Conservation (phyloP, 2,888 invertebrate species). For the Escarpia spicata region DNA sequence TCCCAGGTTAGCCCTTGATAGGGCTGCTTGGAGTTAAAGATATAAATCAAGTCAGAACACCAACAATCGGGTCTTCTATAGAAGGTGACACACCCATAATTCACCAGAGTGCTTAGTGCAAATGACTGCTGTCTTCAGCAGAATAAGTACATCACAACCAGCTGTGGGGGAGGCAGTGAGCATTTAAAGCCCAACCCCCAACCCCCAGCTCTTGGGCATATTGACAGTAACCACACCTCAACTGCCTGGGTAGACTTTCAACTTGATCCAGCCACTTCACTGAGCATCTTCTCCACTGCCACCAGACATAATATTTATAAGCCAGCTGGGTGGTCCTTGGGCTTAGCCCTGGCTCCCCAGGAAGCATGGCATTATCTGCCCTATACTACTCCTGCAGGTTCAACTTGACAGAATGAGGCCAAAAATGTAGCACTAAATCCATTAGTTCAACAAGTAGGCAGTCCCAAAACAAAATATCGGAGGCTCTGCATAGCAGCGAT, state of each 20-base stretch:
- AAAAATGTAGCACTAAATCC: background rate
- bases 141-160: background rate
- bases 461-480: background rate
- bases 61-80: background rate
- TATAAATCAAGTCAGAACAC: no score
- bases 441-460: background rate
- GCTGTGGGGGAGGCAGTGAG: background rate
- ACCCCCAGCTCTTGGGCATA: background rate
- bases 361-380: background rate
- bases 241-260: background rate
- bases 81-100: background rate
- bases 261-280: background rate
- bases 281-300: background rate
- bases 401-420: background rate
- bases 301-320: constrained; percentile 8
- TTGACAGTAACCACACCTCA: background rate
- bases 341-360: background rate
- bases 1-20: no score
- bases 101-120: background rate
- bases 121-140: background rate
- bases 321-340: background rate
- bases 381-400: background rate
- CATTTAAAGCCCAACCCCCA: background rate
- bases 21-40: no score
- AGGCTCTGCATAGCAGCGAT: background rate